Conservation (phyloP, 2,113 vertebrate genomes). For the Mola mola region DNA sequence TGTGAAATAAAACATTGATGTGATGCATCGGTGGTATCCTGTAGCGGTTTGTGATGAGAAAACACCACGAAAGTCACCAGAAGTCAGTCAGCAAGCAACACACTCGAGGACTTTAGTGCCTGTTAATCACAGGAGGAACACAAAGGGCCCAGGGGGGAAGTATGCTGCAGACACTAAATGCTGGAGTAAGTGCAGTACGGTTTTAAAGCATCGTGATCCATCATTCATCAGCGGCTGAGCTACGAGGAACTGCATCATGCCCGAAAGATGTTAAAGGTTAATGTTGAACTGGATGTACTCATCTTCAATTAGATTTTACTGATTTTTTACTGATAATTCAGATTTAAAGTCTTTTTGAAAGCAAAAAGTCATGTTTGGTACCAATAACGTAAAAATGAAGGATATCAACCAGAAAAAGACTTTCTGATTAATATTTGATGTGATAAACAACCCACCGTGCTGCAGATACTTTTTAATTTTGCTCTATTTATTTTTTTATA, state of each 20-base stretch:
- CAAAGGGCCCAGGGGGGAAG: constrained; percentile 58
- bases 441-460: no score
- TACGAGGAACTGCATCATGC: constrained; percentile 38
- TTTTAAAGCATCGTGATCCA: constrained; percentile 61
- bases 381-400: no score
- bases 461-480: no score
- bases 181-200: constrained; percentile 63
- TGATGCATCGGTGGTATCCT: constrained; percentile 16
- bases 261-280: constrained; percentile 48
- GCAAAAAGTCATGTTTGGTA: constrained; percentile 1
- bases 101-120: constrained; percentile 55
- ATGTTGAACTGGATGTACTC: constrained; percentile 41
- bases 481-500: no score
- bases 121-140: constrained; percentile 70
- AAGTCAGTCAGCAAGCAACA: constrained; percentile 35
- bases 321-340: not conserved
- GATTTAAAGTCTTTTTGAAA: no score
- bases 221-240: constrained; percentile 56
- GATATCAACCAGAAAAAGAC: no score
- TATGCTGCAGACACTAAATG: constrained; percentile 60
- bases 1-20: constrained; percentile 55
- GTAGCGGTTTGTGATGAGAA: constrained; percentile 27
- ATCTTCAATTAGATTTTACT: constrained; percentile 48
- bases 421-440: no score
- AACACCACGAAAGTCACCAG: constrained; percentile 46